Conservation (phyloP, 2,797 vertebrate species). For the Numenius phaeopus region DNA sequence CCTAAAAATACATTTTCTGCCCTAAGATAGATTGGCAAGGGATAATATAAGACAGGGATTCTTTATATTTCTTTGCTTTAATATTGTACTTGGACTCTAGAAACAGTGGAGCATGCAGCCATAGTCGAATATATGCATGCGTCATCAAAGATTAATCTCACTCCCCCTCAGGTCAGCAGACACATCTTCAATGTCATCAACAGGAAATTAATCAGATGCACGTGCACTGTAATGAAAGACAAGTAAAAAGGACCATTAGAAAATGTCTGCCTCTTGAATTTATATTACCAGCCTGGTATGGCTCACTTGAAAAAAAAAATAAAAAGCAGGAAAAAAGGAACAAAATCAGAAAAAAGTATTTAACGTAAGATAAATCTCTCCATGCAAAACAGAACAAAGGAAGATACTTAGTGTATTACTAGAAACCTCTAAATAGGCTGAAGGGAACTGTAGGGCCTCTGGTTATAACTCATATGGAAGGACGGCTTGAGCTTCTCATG, state of each 20-base stretch:
- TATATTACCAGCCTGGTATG: not conserved
- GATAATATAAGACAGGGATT: not conserved
- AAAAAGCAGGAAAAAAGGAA: not conserved
- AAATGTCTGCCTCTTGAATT: not conserved
- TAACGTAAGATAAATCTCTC: not conserved
- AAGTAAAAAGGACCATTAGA: not conserved
- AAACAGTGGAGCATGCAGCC: not conserved
- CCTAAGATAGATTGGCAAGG: not conserved
- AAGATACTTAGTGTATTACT: not conserved
- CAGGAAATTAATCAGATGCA: not conserved
- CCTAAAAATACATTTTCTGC: constrained; percentile 7
- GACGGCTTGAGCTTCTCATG: not conserved
- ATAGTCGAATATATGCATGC: not conserved
- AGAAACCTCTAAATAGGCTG: not conserved
- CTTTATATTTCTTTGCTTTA: constrained; percentile 14
- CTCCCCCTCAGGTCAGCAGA: not conserved
- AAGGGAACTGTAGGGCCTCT: not conserved
- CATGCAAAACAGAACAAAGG: not conserved
- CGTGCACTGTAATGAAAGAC: not conserved
- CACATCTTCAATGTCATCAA: not conserved
- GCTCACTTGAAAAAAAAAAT: not conserved
- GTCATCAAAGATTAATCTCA: not conserved
- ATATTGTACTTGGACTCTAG: not conserved
- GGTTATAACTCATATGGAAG: not conserved
- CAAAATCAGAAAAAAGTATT: not conserved